Evolutionary conservation across 2,888 invertebrate genomes (phyloP), one percentile per base, ranked within the genome.

Genomic region (Scaptomyza caliginosa): DNA sequence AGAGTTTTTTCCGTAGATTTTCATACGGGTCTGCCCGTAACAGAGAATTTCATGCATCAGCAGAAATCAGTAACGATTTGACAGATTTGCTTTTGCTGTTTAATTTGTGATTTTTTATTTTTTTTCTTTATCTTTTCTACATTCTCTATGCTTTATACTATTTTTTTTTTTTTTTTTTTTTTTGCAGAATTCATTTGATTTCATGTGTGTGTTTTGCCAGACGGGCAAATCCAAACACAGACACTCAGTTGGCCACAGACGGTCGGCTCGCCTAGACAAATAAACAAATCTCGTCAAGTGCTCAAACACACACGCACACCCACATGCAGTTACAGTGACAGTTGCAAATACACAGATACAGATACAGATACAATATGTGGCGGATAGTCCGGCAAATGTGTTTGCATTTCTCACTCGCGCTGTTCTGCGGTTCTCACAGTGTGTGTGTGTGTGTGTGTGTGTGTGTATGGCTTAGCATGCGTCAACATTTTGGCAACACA

Each of bases 271-370:
- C 80, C 59, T 85, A 74, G 85, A 64, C 85, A 81, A 82, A 81
- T 85, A 81, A 82, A 85, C 81, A 81, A 85, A 81, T 85, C 81
- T 82, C 82, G 82, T 85, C 82, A 81, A 81, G 85, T 81, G 85
- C 76, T 50, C 59, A 63, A 66, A 67, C 48, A 62, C 40, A 57
- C 45, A 49, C 38, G 36, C 26, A 26, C 30, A n/a, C 11, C 4
- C 1, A 2, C n/a, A 5, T 13, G 13, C 49, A 63, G 28, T 40
- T 19, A 50, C 28, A 39, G 7, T 19, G 2, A 26, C 57, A 32
- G 16, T 26, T 24, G 13, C 42, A 38, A 43, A 36, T 34, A 38
- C 45, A 56, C 19, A 45, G n/a, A 45, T 13, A 45, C 62, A 39
- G 13, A 52, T 21, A 46, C 54, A 58, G 32, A 52, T 56, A 71